Evolutionary conservation across 2,888 invertebrate genomes (phyloP).

Genomic region (Torymus texanus): DNA sequence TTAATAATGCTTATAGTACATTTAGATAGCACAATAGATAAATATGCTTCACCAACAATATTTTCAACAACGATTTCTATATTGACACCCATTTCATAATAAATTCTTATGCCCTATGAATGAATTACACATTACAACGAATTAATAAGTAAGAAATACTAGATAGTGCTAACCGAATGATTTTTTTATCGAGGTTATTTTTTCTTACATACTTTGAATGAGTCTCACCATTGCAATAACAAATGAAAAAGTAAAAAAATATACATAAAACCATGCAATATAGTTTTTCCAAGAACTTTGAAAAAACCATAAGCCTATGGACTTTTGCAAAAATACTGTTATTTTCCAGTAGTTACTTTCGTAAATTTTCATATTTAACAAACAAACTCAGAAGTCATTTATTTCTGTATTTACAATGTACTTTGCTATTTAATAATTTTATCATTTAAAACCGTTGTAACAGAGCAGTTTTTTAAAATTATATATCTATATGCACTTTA

Average conservation of each 20-base stretch:
- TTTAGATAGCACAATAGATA: constrained; percentile 21
- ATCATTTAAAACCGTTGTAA: no score
- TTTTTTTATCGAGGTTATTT: no score
- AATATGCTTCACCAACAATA: constrained; percentile 39
- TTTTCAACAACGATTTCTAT: constrained; percentile 42
- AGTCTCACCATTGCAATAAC: constrained; percentile 31
- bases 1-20: constrained; percentile 17
- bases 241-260: constrained; percentile 26
- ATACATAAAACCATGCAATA: constrained; percentile 33
- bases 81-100: constrained; percentile 33
- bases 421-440: no score
- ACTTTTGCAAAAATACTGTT: constrained; percentile 32
- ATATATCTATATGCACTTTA: no score
- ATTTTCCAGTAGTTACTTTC: constrained; percentile 41
- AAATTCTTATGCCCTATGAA: constrained; percentile 31
- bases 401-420: no score
- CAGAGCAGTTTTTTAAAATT: no score
- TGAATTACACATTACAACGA: background rate
- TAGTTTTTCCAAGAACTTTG: constrained; percentile 41
- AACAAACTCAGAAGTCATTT: background rate
- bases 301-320: constrained; percentile 28
- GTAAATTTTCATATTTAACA: constrained; percentile 36
- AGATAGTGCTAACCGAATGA: no score
- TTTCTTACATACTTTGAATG: background rate
- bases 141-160: no score